Base-by-base conservation (phyloP, 2,888 invertebrate species). In the Ametastegia equiseti region DNA sequence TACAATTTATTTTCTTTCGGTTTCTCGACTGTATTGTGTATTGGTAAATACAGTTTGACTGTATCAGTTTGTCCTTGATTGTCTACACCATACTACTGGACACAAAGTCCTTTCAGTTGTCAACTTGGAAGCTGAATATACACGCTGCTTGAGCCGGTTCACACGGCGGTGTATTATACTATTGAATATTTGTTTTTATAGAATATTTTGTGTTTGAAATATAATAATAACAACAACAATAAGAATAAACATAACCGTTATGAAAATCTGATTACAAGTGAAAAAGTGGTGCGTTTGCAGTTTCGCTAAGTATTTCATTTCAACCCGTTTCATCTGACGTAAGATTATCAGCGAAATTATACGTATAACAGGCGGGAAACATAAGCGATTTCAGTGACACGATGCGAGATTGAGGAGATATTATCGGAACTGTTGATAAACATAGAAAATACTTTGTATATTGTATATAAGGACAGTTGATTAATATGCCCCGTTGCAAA, bases 401-500 rank as follows among this genome's bases (percentile, higher is more conserved):
- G 65, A 67, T 36, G n/a, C 19, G 1, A 19, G 19, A 11, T 60
- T 60, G 60, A 19, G 65, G 39, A 1, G 1, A 39, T 7, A 67
- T 36, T 67, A 19, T 39, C 39, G 39, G 27, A 11, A 67, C 65
- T 67, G n/a, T 67, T 19, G 23, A 71, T n/a, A 19, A 27, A 27
- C 45, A 27, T 15, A 47, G 47, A 39, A 9, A n/a, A 65, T 13
- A 42, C 5, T 30, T 27, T 23, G 23, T 13, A 23, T 23, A 45
- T 71, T 7, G 19, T 33, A 47, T 0, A 71, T n/a, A 71, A 47
- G 15, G 6, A n/a, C 15, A 45, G 15, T 13, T 30, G 19, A 30
- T 30, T 42, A 30, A 33, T 11, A 78, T 60, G 78, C 54, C 19
- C 42, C n/a, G 11, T 39, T 78, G 78, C 45, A 63, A 60, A 19